Evolutionary conservation across 1,140 invertebrate genomes (phyloP).

Genomic region (Alviniconcha marisindica): DNA sequence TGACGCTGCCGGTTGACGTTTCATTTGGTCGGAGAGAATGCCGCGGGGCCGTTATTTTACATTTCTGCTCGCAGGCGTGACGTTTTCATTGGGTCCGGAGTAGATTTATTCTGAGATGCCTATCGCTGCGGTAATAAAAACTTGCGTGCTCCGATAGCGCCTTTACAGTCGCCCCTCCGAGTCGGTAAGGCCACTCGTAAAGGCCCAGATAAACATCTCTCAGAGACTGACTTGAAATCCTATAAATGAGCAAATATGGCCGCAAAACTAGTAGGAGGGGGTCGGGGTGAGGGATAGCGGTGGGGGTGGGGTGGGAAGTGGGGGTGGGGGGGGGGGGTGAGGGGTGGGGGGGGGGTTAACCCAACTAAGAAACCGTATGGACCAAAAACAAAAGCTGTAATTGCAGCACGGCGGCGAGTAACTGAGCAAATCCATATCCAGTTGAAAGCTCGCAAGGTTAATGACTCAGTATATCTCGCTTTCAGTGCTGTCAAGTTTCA

Average conservation of each 20-base stretch:
- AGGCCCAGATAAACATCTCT: not conserved
- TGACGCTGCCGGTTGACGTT: not conserved
- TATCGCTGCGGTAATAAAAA: not conserved
- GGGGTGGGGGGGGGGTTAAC: not conserved
- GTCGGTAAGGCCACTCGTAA: not conserved
- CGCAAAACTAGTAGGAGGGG: not conserved
- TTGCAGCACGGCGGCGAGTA: too few species aligned
- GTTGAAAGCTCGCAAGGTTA: too few species aligned
- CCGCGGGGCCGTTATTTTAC: not conserved
- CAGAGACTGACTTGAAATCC: slow-evolving; percentile 12
- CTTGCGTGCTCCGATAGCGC: not conserved
- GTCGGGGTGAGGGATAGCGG: not conserved
- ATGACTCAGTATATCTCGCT: too few species aligned
- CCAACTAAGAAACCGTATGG: not conserved
- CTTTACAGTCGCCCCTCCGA: slow-evolving; percentile 17
- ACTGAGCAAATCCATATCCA: too few species aligned
- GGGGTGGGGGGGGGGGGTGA: not conserved
- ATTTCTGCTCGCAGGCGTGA: not conserved
- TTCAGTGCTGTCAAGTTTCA: too few species aligned
- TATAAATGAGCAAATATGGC: not conserved
- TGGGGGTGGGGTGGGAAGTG: not conserved
- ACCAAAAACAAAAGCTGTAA: too few species aligned
- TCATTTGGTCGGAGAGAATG: not conserved
- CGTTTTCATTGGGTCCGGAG: not conserved
- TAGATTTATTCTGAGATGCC: not conserved